Evolutionary conservation across 2,888 invertebrate species (phyloP).

Genomic region (Ormia ochracea): DNA sequence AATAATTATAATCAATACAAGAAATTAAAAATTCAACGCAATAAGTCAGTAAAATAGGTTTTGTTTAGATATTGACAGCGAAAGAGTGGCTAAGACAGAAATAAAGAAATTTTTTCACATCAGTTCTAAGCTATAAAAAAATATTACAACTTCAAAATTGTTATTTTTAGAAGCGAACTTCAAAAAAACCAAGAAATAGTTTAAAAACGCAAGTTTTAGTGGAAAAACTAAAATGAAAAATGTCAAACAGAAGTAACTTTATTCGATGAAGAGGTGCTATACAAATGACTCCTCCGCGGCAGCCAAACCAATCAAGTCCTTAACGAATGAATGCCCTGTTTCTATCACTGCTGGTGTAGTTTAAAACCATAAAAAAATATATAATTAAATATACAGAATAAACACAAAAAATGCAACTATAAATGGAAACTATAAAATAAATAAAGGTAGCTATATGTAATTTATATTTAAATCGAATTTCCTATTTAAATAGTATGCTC

Average conservation of each 20-base stretch:
- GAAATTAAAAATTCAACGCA: not conserved
- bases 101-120: slow-evolving; percentile 38
- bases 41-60: slow-evolving; percentile 4
- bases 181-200: not conserved
- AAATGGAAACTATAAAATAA: slow-evolving; percentile 29
- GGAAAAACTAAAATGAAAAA: not conserved
- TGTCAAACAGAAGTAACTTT: slow-evolving; percentile 5
- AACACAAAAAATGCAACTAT: not conserved
- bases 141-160: slow-evolving; percentile 1
- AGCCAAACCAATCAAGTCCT: not conserved
- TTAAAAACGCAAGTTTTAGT: not conserved
- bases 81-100: slow-evolving; percentile 49
- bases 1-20: not conserved
- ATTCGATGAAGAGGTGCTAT: not conserved
- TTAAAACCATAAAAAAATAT: slow-evolving; percentile 11
- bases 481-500: not conserved
- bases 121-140: not conserved
- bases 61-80: slow-evolving; percentile 10
- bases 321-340: slow-evolving; percentile 21
- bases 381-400: not conserved
- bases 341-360: slow-evolving; percentile 5
- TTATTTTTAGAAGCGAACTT: slow-evolving; percentile 1
- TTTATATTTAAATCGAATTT: too few species aligned
- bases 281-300: slow-evolving; percentile 3
- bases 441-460: slow-evolving; percentile 31